These are phyloP conservation scores for Gastrophysa polygoni DNA, from an alignment of 2,888 invertebrate genomes.

Conservation along the genomic window DNA sequence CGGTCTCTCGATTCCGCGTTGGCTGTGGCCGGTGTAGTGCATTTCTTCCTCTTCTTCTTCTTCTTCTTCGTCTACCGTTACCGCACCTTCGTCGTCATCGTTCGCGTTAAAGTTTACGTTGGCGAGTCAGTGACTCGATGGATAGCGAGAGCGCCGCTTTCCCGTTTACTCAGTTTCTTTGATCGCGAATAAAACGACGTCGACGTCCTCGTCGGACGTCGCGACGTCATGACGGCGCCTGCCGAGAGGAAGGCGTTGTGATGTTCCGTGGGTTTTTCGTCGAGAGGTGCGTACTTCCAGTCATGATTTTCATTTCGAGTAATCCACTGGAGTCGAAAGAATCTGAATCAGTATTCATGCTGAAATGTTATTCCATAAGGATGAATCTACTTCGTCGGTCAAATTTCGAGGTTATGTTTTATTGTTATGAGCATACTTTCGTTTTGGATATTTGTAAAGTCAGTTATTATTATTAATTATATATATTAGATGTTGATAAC, in stretches of 20 bases:
- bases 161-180: conserved; percentile 29
- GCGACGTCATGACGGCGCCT: neutral
- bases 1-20: neutral
- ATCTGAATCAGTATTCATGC: no score
- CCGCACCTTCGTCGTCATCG: conserved; percentile 38
- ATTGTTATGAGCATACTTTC: no score
- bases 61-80: conserved; percentile 37
- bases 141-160: conserved; percentile 44
- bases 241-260: neutral
- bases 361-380: no score
- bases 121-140: conserved; percentile 51
- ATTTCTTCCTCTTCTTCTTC: neutral
- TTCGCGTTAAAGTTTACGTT: conserved; percentile 43
- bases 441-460: no score
- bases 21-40: neutral
- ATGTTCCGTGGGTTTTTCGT: no score
- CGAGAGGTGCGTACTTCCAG: no score
- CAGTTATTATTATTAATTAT: no score
- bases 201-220: neutral
- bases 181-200: conserved; percentile 12
- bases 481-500: no score
- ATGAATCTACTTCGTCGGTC: no score
- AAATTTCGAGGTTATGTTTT: no score
- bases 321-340: no score
- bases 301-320: no score